Evolutionary conservation across 2,888 invertebrate genomes (phyloP), one percentile per base, ranked within the genome.

Genomic region (Ormyrus pomaceus): DNA sequence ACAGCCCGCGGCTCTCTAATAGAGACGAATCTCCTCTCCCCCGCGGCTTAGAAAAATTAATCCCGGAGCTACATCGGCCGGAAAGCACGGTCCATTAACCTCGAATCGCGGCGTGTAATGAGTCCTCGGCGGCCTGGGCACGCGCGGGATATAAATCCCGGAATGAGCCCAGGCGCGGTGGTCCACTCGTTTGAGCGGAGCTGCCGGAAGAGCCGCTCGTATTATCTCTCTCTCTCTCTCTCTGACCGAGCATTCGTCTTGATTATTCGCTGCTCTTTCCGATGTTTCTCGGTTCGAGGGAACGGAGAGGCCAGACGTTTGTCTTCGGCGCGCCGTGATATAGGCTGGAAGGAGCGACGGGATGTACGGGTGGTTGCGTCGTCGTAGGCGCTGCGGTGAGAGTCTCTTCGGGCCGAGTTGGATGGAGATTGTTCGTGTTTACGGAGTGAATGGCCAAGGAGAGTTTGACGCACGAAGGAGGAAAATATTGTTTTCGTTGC

Each of bases 31-130:
- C 61, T 55, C 11, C 34, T 34, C 34, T 34, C 34, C 34, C 34
- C 3, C 45, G 56, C 48, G 8, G 5, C 10, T 11, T 11, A 61
- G 50, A 45, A 13, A 68, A 10, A 58, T 53, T 62, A 50, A 68
- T 64, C 46, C 19, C 34, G 45, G 64, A 5, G 50, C n/a, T 10
- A 7, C 55, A 61, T 65, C 66, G 46, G 7, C 48, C 6, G 61
- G 13, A 73, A 61, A 73, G 19, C 59, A 69, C 64, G 78, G 71
- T 78, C 71, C 58, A 75, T 78, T 79, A 75, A 76, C 81, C 81
- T 78, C 71, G 64, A 81, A 78, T 77, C 71, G 56, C 70, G 19
- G 5, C 19, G 53, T 78, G 53, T 78, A 78, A 79, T 79, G 79
- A 56, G 50, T 66, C n/a, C 58, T 80, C 75, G 76, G 75, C 7